Evolutionary conservation across 1,140 invertebrate species (phyloP), one percentile per base, ranked within the genome.

Genomic region (Zaprionus ornatus): DNA sequence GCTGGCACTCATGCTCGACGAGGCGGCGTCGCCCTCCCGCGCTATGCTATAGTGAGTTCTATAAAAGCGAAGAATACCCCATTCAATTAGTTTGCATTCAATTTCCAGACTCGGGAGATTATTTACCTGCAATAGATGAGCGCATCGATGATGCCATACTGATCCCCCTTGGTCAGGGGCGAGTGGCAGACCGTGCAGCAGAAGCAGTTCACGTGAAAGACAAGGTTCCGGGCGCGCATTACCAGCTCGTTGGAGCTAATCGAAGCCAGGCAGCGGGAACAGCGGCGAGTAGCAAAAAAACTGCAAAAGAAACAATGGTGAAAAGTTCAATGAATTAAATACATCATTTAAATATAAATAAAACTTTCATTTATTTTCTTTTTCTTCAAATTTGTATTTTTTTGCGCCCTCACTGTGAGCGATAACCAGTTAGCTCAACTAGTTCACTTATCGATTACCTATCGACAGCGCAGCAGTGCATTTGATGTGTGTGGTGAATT

Each of bases 151-250:
- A 98, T 97, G 40, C 98, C 98, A 93, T 98, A 99, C 79, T 98
- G 97, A 92, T 99, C 98, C 17, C 98, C 97, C 92, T 97, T 97
- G 48, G 95, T 97, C 52, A 97, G 94, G 3, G 96, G 95, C 15
- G 96, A 94, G 91, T 96, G 96, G 93, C 98, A 99, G n/a, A 97
- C 95, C 15, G 97, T 96, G 93, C 98, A 99, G 6, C 96, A 97
- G 94, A 99, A 99, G 93, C 98, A 99, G 81, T 97, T 96, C 40
- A 99, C 96, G 94, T 99, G 98, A 94, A 98, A 99, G 61, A 99
- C 98, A 77, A 97, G 95, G 79, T 98, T 97, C 15, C 97, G 94
- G 4, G 98, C 98, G 64, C 98, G 93, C 98, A 99, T 99, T 88
- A 99, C 98, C 84, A 99, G 93, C 93, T 99, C 98, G 61, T 97